Base-by-base conservation (phyloP, 2,888 invertebrate species). In the Mylabris sibirica region DNA sequence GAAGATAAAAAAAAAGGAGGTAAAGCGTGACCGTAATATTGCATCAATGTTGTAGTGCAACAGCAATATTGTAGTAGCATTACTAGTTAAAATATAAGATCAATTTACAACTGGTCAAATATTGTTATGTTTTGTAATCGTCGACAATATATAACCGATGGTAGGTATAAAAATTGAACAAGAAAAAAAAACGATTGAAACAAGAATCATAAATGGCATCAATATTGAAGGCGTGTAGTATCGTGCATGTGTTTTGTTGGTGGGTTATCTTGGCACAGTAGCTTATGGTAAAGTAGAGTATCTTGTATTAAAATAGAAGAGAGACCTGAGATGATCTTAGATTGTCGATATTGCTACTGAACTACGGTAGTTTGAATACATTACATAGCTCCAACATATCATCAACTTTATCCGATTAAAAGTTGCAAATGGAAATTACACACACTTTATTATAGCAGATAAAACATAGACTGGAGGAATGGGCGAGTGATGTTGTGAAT, bases 251-350 rank as follows among this genome's bases (percentile, higher is more conserved):
- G 66, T 61, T 57, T 17, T 4, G 9, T 49, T 49, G 2, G 49
- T 59, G 34, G 34, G 59, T 63, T 75, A 76, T 77, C 76, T 53
- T 53, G 71, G 66, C 67, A 73, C 78, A 72, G 80, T 78, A 79
- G 79, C 79, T 79, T 79, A 80, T 79, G 77, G 78, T 77, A 79
- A 80, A 79, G 80, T 80, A 76, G 78, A 79, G 79, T 79, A 79
- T 78, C 80, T 79, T 79, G 80, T 80, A 79, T 60, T 30, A 60
- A 59, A 63, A 34, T 57, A 60, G 65, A 22, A 70, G 67, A 62
- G 69, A 72, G 77, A 76, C 78, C 77, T 71, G 59, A 76, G 79
- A 80, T 80, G 79, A 79, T 79, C 79, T 79, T 72, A 77, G 78
- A 78, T 78, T 77, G 75, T 68, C 76, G 75, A 77, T 77, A 74